A percentile compares a stretch with the other conserved stretches of the same genome.
These are phyloP conservation scores for Syngnathus rostellatus DNA, from an alignment of 2,797 vertebrate species.

Conservation along the genomic window DNA sequence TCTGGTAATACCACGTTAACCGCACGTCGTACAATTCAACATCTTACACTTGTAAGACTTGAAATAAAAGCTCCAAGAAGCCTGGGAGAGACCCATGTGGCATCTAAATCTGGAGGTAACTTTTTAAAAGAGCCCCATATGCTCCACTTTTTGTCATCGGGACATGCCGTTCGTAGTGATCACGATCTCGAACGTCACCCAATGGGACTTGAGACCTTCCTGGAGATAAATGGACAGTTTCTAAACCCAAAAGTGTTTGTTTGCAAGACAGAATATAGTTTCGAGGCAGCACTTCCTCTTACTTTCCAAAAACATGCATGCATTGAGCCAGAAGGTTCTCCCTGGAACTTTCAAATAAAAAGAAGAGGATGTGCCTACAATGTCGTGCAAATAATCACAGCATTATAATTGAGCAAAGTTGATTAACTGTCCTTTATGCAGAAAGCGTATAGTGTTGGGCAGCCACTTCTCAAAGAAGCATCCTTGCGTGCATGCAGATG, in stretches of 20 bases:
- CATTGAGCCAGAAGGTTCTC: too few species aligned
- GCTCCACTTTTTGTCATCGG: not conserved
- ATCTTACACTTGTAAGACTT: not conserved
- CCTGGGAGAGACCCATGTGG: not conserved
- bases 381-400: not conserved
- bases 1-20: not conserved
- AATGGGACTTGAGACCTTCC: not conserved
- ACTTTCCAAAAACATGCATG: too few species aligned
- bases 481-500: slow-evolving; percentile 19
- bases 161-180: not conserved
- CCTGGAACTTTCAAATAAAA: too few species aligned
- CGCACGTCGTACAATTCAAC: not conserved
- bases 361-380: not conserved
- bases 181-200: not conserved
- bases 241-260: not conserved
- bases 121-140: not conserved
- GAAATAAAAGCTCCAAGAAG: not conserved
- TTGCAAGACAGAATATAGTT: not conserved
- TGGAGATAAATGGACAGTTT: not conserved
- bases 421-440: not conserved
- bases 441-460: not conserved
- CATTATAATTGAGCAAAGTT: not conserved
- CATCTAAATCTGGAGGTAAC: not conserved
- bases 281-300: too few species aligned
- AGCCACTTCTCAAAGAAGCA: not conserved